Evolutionary conservation across 2,113 vertebrate species (phyloP).

Genomic region (Pterocles gutturalis): DNA sequence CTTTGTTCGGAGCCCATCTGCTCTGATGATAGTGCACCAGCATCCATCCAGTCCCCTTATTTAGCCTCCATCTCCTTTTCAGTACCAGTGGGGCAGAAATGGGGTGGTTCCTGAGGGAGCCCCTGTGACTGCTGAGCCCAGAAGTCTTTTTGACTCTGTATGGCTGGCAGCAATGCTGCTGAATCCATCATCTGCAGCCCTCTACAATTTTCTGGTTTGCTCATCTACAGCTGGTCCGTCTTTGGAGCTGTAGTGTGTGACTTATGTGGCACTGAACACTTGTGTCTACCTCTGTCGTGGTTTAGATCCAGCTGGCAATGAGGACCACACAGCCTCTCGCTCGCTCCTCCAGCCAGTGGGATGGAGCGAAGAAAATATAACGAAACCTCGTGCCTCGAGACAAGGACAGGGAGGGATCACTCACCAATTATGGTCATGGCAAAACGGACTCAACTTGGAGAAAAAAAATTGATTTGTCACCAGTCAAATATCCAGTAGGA

Average conservation of each 20-base stretch:
- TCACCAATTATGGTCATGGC: no score
- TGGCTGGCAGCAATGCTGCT: fast-evolving
- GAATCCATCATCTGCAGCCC: neutral
- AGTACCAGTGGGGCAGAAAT: neutral
- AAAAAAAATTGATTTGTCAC: no score
- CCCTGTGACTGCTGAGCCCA: neutral
- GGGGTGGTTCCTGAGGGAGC: neutral
- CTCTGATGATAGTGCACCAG: neutral
- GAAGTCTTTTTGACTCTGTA: neutral
- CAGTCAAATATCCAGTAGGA: no score
- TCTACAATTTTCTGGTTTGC: neutral
- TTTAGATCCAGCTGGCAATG: no score
- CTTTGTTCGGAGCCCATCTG: neutral
- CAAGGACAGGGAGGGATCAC: no score
- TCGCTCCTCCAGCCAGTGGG: no score
- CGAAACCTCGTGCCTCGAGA: no score
- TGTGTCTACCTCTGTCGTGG: neutral
- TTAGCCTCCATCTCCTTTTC: neutral
- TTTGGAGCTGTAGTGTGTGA: fast-evolving
- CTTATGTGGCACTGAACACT: neutral
- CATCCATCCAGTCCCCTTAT: neutral
- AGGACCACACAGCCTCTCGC: no score
- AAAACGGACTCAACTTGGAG: no score
- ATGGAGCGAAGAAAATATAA: no score
- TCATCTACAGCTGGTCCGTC: neutral